phyloP scores from a whole-genome alignment of 2,797 vertebrate species.

The Enteromius unitaeniatus region DNA sequence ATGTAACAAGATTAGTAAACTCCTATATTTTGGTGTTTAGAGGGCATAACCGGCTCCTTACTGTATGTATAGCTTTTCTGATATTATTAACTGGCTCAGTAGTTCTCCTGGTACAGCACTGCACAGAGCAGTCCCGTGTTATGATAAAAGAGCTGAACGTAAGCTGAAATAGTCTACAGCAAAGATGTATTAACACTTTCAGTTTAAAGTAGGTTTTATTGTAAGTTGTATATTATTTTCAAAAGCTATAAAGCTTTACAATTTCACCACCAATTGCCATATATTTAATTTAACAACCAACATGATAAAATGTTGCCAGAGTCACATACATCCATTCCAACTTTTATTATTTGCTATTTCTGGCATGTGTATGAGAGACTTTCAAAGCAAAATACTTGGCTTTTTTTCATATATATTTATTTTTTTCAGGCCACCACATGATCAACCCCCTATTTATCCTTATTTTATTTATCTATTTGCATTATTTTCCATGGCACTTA shows the following conservation, averaged over 20 bases:
- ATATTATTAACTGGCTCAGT: background rate
- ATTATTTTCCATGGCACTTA: background rate
- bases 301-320: background rate
- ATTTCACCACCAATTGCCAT: background rate
- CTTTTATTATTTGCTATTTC: background rate
- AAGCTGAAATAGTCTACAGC: background rate
- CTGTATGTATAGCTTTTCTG: background rate
- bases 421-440: background rate
- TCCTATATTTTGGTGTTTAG: background rate
- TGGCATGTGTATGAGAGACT: background rate
- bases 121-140: background rate
- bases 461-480: constrained; percentile 27
- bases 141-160: background rate
- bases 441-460: background rate
- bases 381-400: background rate
- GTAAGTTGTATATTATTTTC: background rate
- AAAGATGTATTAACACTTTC: background rate
- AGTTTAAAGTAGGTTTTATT: background rate
- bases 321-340: background rate
- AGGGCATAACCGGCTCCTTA: background rate
- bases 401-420: background rate
- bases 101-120: background rate
- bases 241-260: background rate
- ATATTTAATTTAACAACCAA: background rate
- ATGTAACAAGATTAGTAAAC: background rate